These are phyloP conservation scores for Hippocampus zosterae DNA, from an alignment of 2,113 vertebrate genomes.

Conservation along the genomic window DNA sequence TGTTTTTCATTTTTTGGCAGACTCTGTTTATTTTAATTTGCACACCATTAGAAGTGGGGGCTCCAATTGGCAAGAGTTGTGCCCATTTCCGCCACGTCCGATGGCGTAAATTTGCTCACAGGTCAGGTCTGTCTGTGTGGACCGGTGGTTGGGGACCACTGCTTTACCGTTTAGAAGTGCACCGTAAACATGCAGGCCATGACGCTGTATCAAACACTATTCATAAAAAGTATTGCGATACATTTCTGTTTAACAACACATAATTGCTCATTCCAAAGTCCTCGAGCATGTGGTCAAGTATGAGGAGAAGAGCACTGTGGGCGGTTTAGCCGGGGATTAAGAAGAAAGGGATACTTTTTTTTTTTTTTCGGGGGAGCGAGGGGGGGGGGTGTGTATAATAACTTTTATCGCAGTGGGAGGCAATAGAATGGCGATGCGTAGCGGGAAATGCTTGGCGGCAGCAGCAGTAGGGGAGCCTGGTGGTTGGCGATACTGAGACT, in stretches of 20 bases:
- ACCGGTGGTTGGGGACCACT: too few species aligned
- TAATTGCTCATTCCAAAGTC: slow-evolving; percentile 17
- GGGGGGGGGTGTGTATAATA: slow-evolving; percentile 15
- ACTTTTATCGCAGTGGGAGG: slow-evolving; percentile 67
- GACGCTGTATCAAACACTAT: slow-evolving; percentile 1
- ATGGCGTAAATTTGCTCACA: too few species aligned
- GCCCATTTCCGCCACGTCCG: too few species aligned
- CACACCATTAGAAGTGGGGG: too few species aligned
- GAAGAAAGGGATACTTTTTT: slow-evolving; percentile 38
- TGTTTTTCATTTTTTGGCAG: too few species aligned
- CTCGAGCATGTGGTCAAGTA: slow-evolving; percentile 3
- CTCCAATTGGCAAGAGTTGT: too few species aligned
- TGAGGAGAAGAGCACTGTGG: slow-evolving; percentile 25
- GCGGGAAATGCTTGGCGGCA: slow-evolving; percentile 45
- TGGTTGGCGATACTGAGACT: slow-evolving; percentile 41
- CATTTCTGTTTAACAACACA: slow-evolving; percentile 13
- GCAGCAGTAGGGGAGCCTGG: slow-evolving; percentile 32
- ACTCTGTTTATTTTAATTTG: too few species aligned
- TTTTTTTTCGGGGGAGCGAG: slow-evolving; percentile 28
- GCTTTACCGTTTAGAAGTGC: background rate
- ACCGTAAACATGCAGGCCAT: background rate
- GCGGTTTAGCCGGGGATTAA: slow-evolving; percentile 34
- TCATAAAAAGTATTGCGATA: background rate
- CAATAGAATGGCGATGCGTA: slow-evolving; percentile 51
- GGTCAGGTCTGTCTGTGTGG: too few species aligned